Percentiles rank a stretch among this genome's conserved stretches.
Evolutionary conservation across 2,113 vertebrate genomes (phyloP).

Genomic region (Melanotaenia duboulayi): DNA sequence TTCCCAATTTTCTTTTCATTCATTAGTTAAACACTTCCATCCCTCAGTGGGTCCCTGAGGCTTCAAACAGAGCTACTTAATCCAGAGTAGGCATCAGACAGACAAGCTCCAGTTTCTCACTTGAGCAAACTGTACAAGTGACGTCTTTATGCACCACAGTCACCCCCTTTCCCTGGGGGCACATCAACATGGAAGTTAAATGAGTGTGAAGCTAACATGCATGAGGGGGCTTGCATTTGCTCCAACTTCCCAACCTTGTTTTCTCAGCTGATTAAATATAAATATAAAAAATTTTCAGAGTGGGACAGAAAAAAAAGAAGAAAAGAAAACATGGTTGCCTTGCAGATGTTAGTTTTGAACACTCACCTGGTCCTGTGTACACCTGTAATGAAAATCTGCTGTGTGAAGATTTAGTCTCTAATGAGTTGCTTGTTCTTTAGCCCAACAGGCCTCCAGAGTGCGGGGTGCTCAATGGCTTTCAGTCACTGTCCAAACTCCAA

Average conservation of each 20-base stretch:
- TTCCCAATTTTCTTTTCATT: conserved; percentile 8
- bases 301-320: too few species aligned
- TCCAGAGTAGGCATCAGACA: conserved; percentile 13
- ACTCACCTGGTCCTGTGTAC: not conserved
- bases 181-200: conserved; percentile 43
- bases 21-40: conserved; percentile 13
- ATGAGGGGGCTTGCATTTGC: not conserved
- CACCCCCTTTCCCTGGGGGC: conserved; percentile 10
- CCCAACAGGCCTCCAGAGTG: conserved; percentile 4
- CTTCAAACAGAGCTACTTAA: conserved; percentile 20
- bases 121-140: conserved; percentile 24
- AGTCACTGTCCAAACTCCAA: not conserved
- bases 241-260: not conserved
- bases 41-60: conserved; percentile 8
- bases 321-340: too few species aligned
- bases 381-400: conserved; percentile 7
- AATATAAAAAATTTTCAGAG: conserved; percentile 13
- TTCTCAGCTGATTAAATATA: conserved; percentile 32
- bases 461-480: not conserved
- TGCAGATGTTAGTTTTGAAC: not conserved
- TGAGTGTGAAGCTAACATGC: conserved; percentile 21
- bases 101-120: conserved; percentile 12
- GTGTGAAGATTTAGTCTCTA: conserved; percentile 3
- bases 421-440: conserved; percentile 16
- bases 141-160: conserved; percentile 10